phyloP scores from a whole-genome alignment of 1,140 invertebrate genomes.

The Drosophila mayri region DNA sequence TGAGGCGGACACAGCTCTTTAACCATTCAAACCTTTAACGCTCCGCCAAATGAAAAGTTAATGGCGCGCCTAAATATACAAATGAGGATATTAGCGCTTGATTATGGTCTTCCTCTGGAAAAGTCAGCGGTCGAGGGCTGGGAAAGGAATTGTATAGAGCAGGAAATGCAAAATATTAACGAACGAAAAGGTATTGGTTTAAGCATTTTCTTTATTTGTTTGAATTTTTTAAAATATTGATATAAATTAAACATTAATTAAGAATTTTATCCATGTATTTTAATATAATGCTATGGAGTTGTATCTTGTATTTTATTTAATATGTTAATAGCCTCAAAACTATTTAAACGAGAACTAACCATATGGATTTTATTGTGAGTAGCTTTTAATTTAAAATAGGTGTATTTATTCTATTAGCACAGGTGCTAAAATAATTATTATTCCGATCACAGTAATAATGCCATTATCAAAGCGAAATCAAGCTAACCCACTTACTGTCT shows the following conservation, averaged over 20 bases:
- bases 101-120: constrained; percentile 69
- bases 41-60: constrained; percentile 76
- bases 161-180: constrained; percentile 34
- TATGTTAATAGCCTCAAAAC: too few species aligned
- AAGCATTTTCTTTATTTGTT: too few species aligned
- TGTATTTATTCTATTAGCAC: too few species aligned
- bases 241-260: too few species aligned
- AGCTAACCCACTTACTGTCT: constrained; percentile 1
- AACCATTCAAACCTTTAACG: constrained; percentile 43
- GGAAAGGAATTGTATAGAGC: constrained; percentile 5
- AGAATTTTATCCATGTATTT: too few species aligned
- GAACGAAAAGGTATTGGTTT: neutral
- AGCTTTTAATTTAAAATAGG: neutral
- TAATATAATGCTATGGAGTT: too few species aligned
- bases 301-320: too few species aligned
- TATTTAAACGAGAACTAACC: too few species aligned
- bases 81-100: constrained; percentile 80
- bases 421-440: neutral
- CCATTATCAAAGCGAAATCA: neutral
- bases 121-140: constrained; percentile 27
- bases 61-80: constrained; percentile 66
- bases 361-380: too few species aligned
- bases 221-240: too few species aligned
- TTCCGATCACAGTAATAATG: neutral
- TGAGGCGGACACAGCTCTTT: constrained; percentile 28